Conservation (phyloP, 2,113 vertebrate genomes). For the Psammodynastes pulverulentus region DNA sequence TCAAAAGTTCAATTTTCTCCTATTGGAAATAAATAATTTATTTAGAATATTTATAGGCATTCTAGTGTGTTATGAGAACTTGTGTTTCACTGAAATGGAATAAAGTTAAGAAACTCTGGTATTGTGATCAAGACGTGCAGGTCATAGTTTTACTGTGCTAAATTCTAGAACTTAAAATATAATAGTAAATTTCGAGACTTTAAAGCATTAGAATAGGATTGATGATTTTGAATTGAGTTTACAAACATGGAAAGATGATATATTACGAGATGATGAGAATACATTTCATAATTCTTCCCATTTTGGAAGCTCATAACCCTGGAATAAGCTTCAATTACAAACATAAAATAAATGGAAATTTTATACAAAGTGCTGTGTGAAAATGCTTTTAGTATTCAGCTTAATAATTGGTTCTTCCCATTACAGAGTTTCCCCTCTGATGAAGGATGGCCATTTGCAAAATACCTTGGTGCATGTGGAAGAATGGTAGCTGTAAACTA, state of each 20-base stretch:
- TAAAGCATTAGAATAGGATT: neutral
- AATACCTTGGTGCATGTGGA: slow-evolving; percentile 95
- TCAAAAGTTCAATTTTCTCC: neutral
- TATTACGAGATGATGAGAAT: neutral
- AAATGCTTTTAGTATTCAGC: neutral
- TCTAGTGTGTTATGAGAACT: neutral
- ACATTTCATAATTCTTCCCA: neutral
- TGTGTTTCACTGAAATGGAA: neutral
- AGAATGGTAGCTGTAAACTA: slow-evolving; percentile 98
- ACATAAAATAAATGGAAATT: neutral
- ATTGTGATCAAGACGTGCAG: neutral
- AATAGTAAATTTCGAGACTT: neutral
- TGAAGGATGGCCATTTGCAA: slow-evolving; percentile 97
- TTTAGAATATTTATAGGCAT: neutral
- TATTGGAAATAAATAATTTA: neutral
- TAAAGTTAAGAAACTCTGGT: neutral
- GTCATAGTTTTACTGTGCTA: neutral
- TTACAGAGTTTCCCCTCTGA: slow-evolving; percentile 94
- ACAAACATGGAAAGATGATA: neutral
- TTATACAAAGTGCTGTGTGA: neutral
- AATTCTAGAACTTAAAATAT: neutral
- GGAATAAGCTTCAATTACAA: neutral
- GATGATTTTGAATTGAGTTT: neutral
- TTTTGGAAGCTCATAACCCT: neutral
- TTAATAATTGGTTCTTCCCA: neutral